Evolutionary conservation across 2,888 invertebrate genomes (phyloP).

Genomic region (Chloromyia formosa): DNA sequence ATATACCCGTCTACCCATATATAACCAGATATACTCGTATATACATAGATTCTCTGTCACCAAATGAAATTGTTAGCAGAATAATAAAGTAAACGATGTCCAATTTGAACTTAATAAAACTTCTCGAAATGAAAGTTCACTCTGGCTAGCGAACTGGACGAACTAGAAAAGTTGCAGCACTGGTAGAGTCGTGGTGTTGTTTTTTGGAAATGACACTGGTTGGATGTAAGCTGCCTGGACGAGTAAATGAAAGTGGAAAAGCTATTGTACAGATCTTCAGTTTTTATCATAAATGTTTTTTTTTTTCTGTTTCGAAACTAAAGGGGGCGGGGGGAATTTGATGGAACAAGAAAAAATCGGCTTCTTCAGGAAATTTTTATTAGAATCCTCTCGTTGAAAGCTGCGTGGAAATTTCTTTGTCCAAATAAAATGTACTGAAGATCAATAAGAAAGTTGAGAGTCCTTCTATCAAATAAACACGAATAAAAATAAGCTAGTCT

Average conservation of each 20-base stretch:
- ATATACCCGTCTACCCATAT: not conserved
- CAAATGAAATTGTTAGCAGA: slow-evolving; percentile 40
- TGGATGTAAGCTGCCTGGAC: not conserved
- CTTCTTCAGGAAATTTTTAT: too few relatives aligned
- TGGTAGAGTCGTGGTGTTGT: not conserved
- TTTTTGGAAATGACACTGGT: not conserved
- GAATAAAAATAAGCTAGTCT: too few relatives aligned
- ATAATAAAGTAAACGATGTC: slow-evolving; percentile 43
- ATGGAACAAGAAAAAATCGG: too few relatives aligned
- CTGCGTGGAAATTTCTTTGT: too few relatives aligned
- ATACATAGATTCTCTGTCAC: slow-evolving; percentile 18
- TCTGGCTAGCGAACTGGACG: not conserved
- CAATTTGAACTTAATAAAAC: slow-evolving; percentile 42
- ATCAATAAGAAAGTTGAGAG: too few relatives aligned
- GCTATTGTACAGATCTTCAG: not conserved
- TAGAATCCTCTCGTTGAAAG: too few relatives aligned
- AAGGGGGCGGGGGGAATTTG: too few relatives aligned
- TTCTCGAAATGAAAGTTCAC: slow-evolving; percentile 36
- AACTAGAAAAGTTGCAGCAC: not conserved
- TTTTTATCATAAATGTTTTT: not conserved
- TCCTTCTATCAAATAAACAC: too few relatives aligned
- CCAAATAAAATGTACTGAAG: too few relatives aligned
- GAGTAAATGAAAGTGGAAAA: not conserved
- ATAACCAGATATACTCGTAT: not conserved
- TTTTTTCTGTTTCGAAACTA: too few relatives aligned